Conservation (phyloP, 1,140 invertebrate genomes). For the Archegozetes longisetosus region DNA sequence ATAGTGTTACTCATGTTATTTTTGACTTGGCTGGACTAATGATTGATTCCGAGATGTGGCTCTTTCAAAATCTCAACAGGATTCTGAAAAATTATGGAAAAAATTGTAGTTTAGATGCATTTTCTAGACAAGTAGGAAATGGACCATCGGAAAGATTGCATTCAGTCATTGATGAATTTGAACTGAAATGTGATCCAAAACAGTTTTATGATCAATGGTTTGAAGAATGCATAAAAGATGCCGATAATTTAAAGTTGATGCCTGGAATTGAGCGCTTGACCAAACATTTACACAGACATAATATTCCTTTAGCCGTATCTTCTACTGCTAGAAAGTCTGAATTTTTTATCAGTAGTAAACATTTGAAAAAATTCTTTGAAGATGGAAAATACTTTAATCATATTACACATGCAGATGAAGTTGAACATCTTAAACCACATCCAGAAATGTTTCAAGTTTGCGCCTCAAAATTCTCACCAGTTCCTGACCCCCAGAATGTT, state of each 20-base stretch:
- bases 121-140: too few species aligned
- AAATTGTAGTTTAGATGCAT: too few species aligned
- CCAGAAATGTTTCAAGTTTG: conserved; percentile 11
- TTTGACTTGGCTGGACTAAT: not conserved
- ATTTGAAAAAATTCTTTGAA: too few species aligned
- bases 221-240: too few species aligned
- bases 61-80: not conserved
- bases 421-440: conserved; percentile 2
- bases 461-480: not conserved
- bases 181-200: too few species aligned
- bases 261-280: conserved; percentile 11
- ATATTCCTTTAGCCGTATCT: conserved; percentile 14
- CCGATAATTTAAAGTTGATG: conserved; percentile 12
- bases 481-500: not conserved
- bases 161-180: too few species aligned
- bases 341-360: too few species aligned
- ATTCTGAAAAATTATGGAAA: too few species aligned
- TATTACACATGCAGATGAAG: conserved; percentile 5
- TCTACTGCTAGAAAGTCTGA: too few species aligned
- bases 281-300: conserved; percentile 5
- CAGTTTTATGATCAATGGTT: too few species aligned
- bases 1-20: not conserved
- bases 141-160: too few species aligned
- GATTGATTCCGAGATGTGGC: not conserved
- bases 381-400: conserved; percentile 12